These are phyloP conservation scores for Rhyacophila brunnea DNA, from an alignment of 1,140 invertebrate species.

Conservation along the genomic window DNA sequence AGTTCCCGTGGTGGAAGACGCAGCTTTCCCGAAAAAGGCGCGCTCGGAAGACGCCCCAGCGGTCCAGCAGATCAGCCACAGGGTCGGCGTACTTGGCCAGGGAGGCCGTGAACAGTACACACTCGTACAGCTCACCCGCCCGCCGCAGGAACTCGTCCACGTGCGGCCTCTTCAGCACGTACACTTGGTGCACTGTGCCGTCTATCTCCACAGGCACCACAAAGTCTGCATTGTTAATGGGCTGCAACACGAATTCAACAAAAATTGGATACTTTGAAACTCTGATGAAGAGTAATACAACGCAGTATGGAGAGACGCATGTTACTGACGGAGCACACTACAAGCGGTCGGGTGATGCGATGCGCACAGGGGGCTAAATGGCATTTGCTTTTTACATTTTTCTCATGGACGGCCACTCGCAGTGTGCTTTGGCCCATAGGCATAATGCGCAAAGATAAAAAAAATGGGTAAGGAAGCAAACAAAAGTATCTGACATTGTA, in stretches of 20 bases:
- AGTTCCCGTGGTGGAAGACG: slow-evolving; percentile 99
- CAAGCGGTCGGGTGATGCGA: no score
- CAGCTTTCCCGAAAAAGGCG: slow-evolving; percentile 99
- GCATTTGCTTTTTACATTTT: no score
- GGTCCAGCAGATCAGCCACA: slow-evolving; percentile 96
- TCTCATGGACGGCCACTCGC: no score
- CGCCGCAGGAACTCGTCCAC: slow-evolving; percentile 98
- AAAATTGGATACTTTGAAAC: no score
- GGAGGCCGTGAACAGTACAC: slow-evolving; percentile 98
- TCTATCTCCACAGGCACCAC: slow-evolving; percentile 99
- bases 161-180: slow-evolving; percentile 98
- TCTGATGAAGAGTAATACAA: no score
- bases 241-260: slow-evolving; percentile 65
- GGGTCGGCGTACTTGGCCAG: slow-evolving; percentile 99
- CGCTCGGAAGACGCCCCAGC: slow-evolving; percentile 95
- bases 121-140: slow-evolving; percentile 98
- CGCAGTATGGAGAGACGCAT: no score
- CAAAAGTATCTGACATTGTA: no score
- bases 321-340: no score
- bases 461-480: no score
- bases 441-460: no score
- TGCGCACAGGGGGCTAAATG: no score
- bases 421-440: no score
- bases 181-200: slow-evolving; percentile 98
- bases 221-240: slow-evolving; percentile 99